Evolutionary conservation across 2,113 vertebrate genomes (phyloP).

Genomic region (Gorsachius goisagi): DNA sequence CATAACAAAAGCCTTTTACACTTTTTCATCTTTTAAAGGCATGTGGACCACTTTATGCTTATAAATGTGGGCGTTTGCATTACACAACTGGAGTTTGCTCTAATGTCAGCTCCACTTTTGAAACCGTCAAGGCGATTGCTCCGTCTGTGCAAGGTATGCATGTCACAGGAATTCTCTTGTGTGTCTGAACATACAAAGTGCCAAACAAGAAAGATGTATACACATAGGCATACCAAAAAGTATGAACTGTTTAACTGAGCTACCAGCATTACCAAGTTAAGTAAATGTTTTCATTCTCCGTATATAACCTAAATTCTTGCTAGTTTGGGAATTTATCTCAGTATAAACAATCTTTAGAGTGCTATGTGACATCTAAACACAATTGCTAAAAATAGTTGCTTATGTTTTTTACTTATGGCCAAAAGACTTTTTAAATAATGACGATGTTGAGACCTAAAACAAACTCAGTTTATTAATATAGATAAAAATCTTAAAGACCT

Average conservation of each 20-base stretch:
- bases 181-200: constrained; percentile 28
- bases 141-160: constrained; percentile 86
- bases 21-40: constrained; percentile 78
- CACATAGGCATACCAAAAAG: constrained; percentile 73
- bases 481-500: background rate
- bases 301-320: constrained; percentile 61
- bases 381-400: constrained; percentile 57
- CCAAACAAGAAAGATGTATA: constrained; percentile 59
- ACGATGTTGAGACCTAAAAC: background rate
- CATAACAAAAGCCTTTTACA: background rate
- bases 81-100: constrained; percentile 94
- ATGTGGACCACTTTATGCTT: constrained; percentile 95
- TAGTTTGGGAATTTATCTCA: constrained; percentile 50
- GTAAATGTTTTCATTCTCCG: constrained; percentile 77
- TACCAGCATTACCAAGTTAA: constrained; percentile 84
- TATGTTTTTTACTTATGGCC: constrained; percentile 41
- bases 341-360: constrained; percentile 53
- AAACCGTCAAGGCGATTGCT: constrained; percentile 86
- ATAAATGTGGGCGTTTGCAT: constrained; percentile 90
- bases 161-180: background rate
- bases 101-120: constrained; percentile 90
- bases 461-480: background rate
- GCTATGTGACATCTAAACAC: constrained; percentile 45
- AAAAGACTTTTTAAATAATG: constrained; percentile 1
- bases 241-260: constrained; percentile 64